Evolutionary conservation across 1,140 invertebrate genomes (phyloP).

Genomic region (Lordiphosa stackelbergi): DNA sequence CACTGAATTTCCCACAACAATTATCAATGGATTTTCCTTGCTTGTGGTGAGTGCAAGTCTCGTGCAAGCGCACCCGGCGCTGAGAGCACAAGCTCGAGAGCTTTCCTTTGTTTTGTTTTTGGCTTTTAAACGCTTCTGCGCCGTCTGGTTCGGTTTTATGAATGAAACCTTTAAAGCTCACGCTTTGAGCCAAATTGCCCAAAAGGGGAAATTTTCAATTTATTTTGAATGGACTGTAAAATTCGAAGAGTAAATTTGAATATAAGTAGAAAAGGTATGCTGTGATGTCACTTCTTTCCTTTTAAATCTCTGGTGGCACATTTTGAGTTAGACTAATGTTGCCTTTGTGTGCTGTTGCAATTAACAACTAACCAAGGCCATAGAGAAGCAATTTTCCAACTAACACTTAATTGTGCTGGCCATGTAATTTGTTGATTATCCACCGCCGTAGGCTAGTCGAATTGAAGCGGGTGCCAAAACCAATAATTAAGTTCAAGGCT

Average conservation of each 20-base stretch:
- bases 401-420: conserved; percentile 9
- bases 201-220: conserved; percentile 16
- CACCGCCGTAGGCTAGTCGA: not conserved
- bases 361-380: conserved; percentile 7
- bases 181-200: not conserved
- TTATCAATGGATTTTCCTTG: conserved; percentile 35
- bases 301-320: not conserved
- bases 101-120: conserved; percentile 29
- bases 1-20: conserved; percentile 57
- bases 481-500: conserved; percentile 42
- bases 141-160: conserved; percentile 48
- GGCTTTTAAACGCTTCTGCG: conserved; percentile 52
- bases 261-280: not conserved
- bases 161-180: conserved; percentile 43
- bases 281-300: not conserved
- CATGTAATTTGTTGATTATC: conserved; percentile 2
- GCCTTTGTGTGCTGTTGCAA: conserved; percentile 5
- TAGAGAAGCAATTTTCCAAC: conserved; percentile 5
- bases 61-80: conserved; percentile 27
- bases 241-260: conserved; percentile 4
- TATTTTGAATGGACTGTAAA: not conserved
- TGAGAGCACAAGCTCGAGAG: conserved; percentile 12
- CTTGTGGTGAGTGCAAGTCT: conserved; percentile 19
- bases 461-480: conserved; percentile 19
- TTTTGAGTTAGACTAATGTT: conserved; percentile 5